phyloP scores from a whole-genome alignment of 2,797 vertebrate genomes.

The Emys orbicularis region DNA sequence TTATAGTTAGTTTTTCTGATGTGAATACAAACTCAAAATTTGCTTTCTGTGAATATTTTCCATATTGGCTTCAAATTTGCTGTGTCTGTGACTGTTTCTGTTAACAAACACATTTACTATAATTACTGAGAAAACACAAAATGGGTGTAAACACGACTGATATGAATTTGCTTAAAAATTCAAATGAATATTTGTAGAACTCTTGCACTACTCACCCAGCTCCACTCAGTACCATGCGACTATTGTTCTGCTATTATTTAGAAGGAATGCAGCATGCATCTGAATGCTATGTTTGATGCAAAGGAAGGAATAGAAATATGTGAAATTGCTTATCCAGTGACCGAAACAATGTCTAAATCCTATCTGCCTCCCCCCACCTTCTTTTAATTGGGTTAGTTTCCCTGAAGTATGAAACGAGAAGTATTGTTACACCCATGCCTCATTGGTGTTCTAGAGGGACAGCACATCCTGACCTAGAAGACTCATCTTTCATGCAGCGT shows the following conservation, averaged over 20 bases:
- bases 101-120: not conserved
- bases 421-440: not conserved
- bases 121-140: not conserved
- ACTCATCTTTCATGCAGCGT: not conserved
- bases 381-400: accelerated
- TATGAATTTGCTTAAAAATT: not conserved
- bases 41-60: not conserved
- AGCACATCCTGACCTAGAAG: not conserved
- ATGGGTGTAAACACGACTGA: not conserved
- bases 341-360: not conserved
- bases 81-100: not conserved
- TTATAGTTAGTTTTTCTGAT: not conserved
- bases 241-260: not conserved
- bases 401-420: not conserved
- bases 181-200: not conserved
- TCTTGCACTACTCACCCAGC: not conserved
- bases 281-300: not conserved
- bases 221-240: not conserved
- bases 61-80: slow-evolving; percentile 8
- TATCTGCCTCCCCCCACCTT: not conserved
- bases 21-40: slow-evolving; percentile 21
- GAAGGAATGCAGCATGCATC: not conserved
- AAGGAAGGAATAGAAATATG: not conserved
- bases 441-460: not conserved
- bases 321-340: not conserved